A percentile compares a stretch with the other conserved stretches of the same genome.
Evolutionary conservation across 2,797 vertebrate species (phyloP).

Genomic region (Hemitrygon akajei): DNA sequence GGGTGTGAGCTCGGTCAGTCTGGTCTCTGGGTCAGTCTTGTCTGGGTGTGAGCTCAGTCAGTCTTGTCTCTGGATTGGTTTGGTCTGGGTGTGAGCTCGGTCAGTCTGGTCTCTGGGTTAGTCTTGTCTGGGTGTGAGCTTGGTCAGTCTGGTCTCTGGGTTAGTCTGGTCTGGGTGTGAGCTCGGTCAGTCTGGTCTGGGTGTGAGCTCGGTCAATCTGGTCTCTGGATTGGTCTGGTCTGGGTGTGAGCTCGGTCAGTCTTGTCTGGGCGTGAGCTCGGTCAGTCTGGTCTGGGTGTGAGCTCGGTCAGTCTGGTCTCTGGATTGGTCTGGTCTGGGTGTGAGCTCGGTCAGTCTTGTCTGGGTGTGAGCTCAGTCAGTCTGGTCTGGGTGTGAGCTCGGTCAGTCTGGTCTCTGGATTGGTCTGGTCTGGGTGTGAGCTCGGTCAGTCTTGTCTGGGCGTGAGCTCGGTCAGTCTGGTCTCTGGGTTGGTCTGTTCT

Average conservation of each 20-base stretch:
- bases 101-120: background rate
- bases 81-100: background rate
- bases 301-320: background rate
- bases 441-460: background rate
- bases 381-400: too few relatives aligned
- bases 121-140: background rate
- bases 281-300: too few relatives aligned
- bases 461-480: background rate
- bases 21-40: background rate
- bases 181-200: background rate
- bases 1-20: too few relatives aligned
- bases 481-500: too few relatives aligned
- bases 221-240: background rate
- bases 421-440: too few relatives aligned
- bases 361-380: too few relatives aligned
- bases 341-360: too few relatives aligned
- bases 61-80: too few relatives aligned
- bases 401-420: too few relatives aligned
- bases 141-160: background rate
- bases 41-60: background rate
- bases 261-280: background rate
- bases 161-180: background rate
- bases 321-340: background rate
- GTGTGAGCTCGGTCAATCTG: too few relatives aligned
- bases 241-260: background rate